Base-by-base conservation (phyloP, 2,113 vertebrate genomes). In the Petromus typicus region DNA sequence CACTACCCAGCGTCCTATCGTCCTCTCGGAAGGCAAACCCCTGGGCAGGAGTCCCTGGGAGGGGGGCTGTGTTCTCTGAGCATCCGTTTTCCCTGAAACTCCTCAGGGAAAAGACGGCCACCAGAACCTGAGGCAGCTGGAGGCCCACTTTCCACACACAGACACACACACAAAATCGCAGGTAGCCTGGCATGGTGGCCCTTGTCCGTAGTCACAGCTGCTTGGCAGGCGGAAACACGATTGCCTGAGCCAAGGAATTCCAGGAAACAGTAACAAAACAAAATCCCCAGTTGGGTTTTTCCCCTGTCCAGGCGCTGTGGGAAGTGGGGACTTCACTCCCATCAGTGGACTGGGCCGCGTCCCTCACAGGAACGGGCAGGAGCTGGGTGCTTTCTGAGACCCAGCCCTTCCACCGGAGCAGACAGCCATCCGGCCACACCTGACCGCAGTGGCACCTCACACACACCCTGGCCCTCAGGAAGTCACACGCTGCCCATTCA, bases 1-100 rank as follows among this genome's bases (percentile, higher is more conserved):
- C 8, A 67, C 93, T 93, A 69, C 73, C 86, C 80, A 93, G 86
- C n/a, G n/a, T n/a, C n/a, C n/a, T n/a, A 90, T 37, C 84, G 66
- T 61, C 57, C 64, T 78, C 67, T 71, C 82, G 64, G 86, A 87
- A 37, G 71, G 14, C 89, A 57, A 71, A 85, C 81, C 94, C 84
- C 67, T 12, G 3, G 30, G 16, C 45, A 45, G 66, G 48, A 27
- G 40, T 86, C 86, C 20, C 67, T n/a, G 13, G 34, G 56, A 32
- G 86, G 56, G 59, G 51, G 79, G 57, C 37, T 88, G 0, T 71
- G 61, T 92, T 87, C 67, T 87, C 59, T 56, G 66, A 76, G 37
- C 17, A 37, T 61, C 57, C n/a, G 4, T 59, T 67, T 43, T n/a
- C 27, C 37, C 48, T 66, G 45, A 81, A 80, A 66, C 71, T 85